Evolutionary conservation across 2,797 vertebrate genomes (phyloP), one percentile per base, ranked within the genome.

Genomic region (Stomatorhinus walkeri): DNA sequence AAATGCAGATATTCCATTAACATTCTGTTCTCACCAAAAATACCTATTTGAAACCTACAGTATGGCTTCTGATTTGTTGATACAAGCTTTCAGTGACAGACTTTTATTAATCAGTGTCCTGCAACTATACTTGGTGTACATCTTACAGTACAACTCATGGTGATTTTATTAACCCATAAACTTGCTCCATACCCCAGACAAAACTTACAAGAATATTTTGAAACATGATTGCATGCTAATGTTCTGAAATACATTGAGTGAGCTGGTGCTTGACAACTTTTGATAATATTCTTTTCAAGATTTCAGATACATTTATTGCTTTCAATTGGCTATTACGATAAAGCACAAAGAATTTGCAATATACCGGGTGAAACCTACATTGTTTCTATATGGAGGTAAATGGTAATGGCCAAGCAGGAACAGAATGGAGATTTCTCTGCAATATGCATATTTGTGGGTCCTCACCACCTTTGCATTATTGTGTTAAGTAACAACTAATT

Each of bases 51-150:
- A 90, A 28, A 76, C 46, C 56, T 16, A n/a, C n/a, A n/a, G n/a
- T n/a, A 10, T 16, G 19, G 32, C 6, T 59, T 89, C 87, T 85
- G 85, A 56, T 76, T 83, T 76, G 87, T 64, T 88, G 79, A 86
- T 48, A 76, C 85, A 83, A 68, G 79, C 56, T 46, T 72, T 88
- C 89, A 68, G 19, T 52, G 54, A 84, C 46, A 68, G 52, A 88
- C 86, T 88, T 85, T 85, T 89, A 89, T 88, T 59, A 88, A 88
- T 88, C 89, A 16, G 46, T 52, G 87, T 72, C 54, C 81, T 14
- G 28, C 59, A 85, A 54, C 86, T 76, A 61, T 49, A 79, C 16
- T 72, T n/a, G 46, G 87, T 83, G 52, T 16, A 32, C 24, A 79
- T 56, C 72, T 54, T 59, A 52, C 28, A 16, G 10, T 87, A 24